Percentiles rank a stretch among this genome's conserved stretches.
These are phyloP conservation scores for Campoletis raptor DNA, from an alignment of 2,888 invertebrate species.

Conservation along the genomic window DNA sequence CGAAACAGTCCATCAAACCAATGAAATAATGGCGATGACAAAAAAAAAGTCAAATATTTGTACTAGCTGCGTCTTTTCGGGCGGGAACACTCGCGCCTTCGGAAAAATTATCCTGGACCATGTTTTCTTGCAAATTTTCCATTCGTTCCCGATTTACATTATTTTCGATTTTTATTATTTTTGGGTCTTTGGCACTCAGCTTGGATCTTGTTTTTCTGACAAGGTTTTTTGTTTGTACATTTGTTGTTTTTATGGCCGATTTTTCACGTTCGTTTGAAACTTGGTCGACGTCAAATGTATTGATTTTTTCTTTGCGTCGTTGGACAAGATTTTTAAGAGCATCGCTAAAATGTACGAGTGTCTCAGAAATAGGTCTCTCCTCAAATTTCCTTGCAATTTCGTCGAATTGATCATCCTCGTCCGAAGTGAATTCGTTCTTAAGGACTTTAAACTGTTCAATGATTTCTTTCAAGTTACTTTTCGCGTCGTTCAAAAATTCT, in stretches of 20 bases:
- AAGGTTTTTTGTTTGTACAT: conserved; percentile 10
- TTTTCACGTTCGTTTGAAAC: conserved; percentile 28
- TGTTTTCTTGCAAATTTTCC: conserved; percentile 43
- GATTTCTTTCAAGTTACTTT: conserved; percentile 81
- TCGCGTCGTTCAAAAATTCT: conserved; percentile 75
- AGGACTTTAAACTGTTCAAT: conserved; percentile 81
- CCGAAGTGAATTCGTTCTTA: conserved; percentile 79
- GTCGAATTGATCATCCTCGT: conserved; percentile 79
- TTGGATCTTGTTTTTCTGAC: conserved; percentile 77
- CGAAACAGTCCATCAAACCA: conserved; percentile 20
- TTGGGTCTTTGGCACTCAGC: conserved; percentile 80
- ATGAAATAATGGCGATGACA: conserved; percentile 38
- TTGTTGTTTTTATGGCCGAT: conserved; percentile 63
- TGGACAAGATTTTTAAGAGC: conserved; percentile 80
- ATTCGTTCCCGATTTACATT: conserved; percentile 17
- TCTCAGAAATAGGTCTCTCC: conserved; percentile 80
- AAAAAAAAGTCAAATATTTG: conserved; percentile 70
- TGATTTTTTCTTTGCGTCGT: conserved; percentile 72
- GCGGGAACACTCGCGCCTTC: conserved; percentile 55
- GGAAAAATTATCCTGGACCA: conserved; percentile 42
- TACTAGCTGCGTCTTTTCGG: conserved; percentile 52
- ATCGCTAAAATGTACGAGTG: conserved; percentile 80
- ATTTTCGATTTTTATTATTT: conserved; percentile 79
- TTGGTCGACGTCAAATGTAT: conserved; percentile 13
- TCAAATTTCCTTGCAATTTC: conserved; percentile 79